These are phyloP conservation scores for Mayetiola destructor DNA, from an alignment of 2,888 invertebrate species.

Conservation along the genomic window DNA sequence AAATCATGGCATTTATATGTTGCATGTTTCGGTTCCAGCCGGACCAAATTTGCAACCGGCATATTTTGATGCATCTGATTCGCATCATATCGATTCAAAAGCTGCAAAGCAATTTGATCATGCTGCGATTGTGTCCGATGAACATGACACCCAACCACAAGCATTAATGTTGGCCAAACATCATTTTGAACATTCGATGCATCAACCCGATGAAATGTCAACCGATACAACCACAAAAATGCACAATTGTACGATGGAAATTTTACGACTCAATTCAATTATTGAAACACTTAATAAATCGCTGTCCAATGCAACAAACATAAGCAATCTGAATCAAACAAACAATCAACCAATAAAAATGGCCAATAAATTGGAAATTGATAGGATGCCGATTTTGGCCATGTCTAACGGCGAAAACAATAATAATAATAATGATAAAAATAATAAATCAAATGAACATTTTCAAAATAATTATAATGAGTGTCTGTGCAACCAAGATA, in stretches of 20 bases:
- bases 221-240: background rate
- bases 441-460: conserved; percentile 4
- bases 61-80: background rate
- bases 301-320: too few relatives aligned
- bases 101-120: too few relatives aligned
- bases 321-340: background rate
- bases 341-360: background rate
- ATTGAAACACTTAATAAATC: conserved; percentile 3
- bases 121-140: background rate
- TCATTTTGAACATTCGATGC: background rate
- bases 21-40: conserved; percentile 67
- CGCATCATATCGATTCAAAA: background rate
- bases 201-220: background rate
- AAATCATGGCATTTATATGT: conserved; percentile 55
- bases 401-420: conserved; percentile 14
- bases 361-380: background rate
- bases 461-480: conserved; percentile 23
- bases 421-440: conserved; percentile 13
- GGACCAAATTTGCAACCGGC: conserved; percentile 19
- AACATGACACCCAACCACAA: background rate
- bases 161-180: background rate
- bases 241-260: background rate
- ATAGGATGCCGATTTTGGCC: background rate
- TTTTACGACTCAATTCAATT: conserved; percentile 6
- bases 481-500: conserved; percentile 47